These are phyloP conservation scores for Microplitis mediator DNA, from an alignment of 1,140 invertebrate species.

Conservation along the genomic window DNA sequence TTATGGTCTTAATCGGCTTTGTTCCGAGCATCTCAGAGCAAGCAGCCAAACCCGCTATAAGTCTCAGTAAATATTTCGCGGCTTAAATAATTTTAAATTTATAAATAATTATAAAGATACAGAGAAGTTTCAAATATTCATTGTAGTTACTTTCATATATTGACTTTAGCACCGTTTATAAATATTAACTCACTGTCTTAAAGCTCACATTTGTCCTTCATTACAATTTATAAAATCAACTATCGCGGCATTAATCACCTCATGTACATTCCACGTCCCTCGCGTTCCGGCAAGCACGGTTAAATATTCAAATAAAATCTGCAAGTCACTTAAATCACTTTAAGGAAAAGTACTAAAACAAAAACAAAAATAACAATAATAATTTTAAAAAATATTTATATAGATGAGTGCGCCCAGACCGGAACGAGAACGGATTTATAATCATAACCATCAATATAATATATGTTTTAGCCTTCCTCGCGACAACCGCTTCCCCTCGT, in stretches of 20 bases:
- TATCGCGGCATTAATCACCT: neutral
- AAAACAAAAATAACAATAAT: neutral
- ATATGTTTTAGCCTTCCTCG: conserved; percentile 62
- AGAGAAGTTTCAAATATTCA: too few species aligned
- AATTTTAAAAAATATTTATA: neutral
- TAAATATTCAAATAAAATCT: neutral
- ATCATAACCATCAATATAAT: conserved; percentile 38
- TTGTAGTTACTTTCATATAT: too few species aligned
- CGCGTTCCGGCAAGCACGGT: conserved; percentile 7
- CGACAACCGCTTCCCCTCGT: conserved; percentile 61
- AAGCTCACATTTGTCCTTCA: neutral
- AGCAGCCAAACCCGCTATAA: too few species aligned
- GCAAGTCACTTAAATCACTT: neutral
- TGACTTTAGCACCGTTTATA: too few species aligned
- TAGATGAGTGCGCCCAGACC: neutral
- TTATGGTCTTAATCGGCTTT: too few species aligned
- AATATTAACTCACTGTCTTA: too few species aligned
- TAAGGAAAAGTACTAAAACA: neutral
- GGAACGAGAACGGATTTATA: conserved; percentile 10
- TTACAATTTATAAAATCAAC: neutral
- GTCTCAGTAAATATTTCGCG: too few species aligned
- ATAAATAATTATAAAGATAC: too few species aligned
- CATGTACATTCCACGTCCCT: neutral
- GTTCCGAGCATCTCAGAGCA: too few species aligned
- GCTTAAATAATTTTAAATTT: too few species aligned